Base-by-base conservation (phyloP, 1,140 invertebrate species). In the Dinothrombium tinctorium region DNA sequence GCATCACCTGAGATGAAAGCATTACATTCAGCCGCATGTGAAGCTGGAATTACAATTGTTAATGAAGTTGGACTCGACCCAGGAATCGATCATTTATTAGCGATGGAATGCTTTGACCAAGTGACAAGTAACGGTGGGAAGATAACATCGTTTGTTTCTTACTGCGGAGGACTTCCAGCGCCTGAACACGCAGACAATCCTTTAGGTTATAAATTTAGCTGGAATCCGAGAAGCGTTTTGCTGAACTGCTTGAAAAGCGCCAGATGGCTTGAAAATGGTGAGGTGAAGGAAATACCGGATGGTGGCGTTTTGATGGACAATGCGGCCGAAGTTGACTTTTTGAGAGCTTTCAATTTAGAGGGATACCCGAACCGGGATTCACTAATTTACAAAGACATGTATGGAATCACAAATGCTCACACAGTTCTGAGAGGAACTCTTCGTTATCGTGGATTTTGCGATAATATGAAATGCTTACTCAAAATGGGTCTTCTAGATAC, bases 51-150 rank as follows among this genome's bases (percentile, higher is more conserved):
- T 0, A 92, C 84, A 0, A 69, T 95, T 33, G 61, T 96, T 71
- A 94, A 74, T 55, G 92, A 99, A 63, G 72, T 94, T 0, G 94
- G 94, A 4, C 60, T 99, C 5, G 94, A 99, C 58, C 94, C 94
- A 1, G 92, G 90, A 3, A 79, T 99, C 47, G 94, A 99, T 59
- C 94, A 99, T 60, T 66, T 99, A 33, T 57, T 99, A 35, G 94
- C 94, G 0, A 71, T 96, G 59, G 86, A 99, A 57, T 90, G 82
- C 56, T 92, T 99, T 47, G 84, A 96, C 55, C 74, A 90, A 50
- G 70, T 71, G 57, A 78, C 69, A 57, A 69, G 63, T 59, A 74
- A 62, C 58, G 89, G 62, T 8, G 68, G 68, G 38, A 66, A 65
- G 52, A 64, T 94, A 1, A 82, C 81, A 36, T 92, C 86, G 2